phyloP scores from a whole-genome alignment of 2,888 invertebrate genomes.

The Malthinus flaveolus region DNA sequence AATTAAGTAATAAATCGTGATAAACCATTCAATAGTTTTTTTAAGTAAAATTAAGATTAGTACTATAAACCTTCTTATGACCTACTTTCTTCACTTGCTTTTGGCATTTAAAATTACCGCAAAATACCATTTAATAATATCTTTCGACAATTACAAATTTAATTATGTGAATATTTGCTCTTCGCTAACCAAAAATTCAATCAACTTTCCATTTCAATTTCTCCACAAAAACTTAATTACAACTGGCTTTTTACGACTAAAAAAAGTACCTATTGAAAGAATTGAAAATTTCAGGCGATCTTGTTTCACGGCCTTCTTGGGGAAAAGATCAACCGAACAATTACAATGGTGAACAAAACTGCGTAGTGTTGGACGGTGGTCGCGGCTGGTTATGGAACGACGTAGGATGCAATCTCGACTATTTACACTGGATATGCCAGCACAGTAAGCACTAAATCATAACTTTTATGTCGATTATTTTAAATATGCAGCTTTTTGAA shows the following conservation, averaged over 20 bases:
- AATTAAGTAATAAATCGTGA: background rate
- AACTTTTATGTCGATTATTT: no score
- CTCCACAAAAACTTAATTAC: background rate
- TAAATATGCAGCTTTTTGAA: no score
- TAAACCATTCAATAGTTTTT: background rate
- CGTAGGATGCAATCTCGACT: constrained; percentile 91
- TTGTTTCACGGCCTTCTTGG: constrained; percentile 82
- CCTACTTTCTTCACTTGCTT: constrained; percentile 1
- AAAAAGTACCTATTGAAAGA: no score
- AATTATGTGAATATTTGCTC: background rate
- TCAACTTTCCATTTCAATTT: background rate
- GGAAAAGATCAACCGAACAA: constrained; percentile 94
- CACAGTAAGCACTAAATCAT: constrained; percentile 66
- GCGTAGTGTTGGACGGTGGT: constrained; percentile 90
- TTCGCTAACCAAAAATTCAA: background rate
- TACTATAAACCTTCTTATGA: background rate
- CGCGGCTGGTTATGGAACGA: constrained; percentile 93
- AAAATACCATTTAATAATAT: background rate
- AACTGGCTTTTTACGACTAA: no score
- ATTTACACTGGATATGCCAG: constrained; percentile 91
- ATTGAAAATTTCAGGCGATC: constrained; percentile 63
- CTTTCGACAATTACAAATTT: background rate
- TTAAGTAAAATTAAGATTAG: background rate
- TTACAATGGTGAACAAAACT: constrained; percentile 94
- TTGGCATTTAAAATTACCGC: constrained; percentile 1